Evolutionary conservation across 2,888 invertebrate genomes (phyloP).

Genomic region (Elaeidobius kamerunicus): DNA sequence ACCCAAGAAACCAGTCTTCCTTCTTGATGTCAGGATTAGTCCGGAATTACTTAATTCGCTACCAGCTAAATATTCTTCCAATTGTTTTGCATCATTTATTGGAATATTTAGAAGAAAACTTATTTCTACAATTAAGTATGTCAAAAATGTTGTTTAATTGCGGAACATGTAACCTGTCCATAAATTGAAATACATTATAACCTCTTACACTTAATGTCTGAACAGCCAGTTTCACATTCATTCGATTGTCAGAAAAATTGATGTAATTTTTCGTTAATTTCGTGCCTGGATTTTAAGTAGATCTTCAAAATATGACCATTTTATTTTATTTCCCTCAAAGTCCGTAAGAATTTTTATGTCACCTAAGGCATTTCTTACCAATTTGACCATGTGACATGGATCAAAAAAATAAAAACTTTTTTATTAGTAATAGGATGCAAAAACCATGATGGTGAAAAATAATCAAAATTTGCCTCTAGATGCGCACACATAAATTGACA

Average conservation of each 20-base stretch:
- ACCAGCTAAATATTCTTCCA: conserved; percentile 1
- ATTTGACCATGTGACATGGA: conserved; percentile 6
- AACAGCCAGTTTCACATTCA: conserved; percentile 13
- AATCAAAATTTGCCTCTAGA: conserved; percentile 19
- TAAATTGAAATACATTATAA: conserved; percentile 7
- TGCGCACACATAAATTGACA: conserved; percentile 28
- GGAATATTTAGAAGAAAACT: conserved; percentile 4
- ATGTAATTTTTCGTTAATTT: conserved; percentile 8
- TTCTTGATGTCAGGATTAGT: not conserved
- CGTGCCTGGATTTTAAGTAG: not conserved
- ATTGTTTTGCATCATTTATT: conserved; percentile 1
- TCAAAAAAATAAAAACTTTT: conserved; percentile 18
- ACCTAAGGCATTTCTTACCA: conserved; percentile 6
- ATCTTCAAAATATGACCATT: conserved; percentile 3
- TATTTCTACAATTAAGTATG: conserved; percentile 6
- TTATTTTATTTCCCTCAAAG: conserved; percentile 1
- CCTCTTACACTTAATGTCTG: conserved; percentile 6
- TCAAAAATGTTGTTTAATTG: conserved; percentile 8
- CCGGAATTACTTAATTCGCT: not conserved
- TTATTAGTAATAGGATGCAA: conserved; percentile 12
- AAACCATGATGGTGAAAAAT: conserved; percentile 14
- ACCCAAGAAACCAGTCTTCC: conserved; percentile 10
- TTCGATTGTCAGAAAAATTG: conserved; percentile 15
- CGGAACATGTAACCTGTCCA: not conserved
- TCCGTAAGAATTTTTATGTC: conserved; percentile 4